These are phyloP conservation scores for Hypanus sabinus DNA, from an alignment of 2,113 vertebrate species.

Conservation along the genomic window DNA sequence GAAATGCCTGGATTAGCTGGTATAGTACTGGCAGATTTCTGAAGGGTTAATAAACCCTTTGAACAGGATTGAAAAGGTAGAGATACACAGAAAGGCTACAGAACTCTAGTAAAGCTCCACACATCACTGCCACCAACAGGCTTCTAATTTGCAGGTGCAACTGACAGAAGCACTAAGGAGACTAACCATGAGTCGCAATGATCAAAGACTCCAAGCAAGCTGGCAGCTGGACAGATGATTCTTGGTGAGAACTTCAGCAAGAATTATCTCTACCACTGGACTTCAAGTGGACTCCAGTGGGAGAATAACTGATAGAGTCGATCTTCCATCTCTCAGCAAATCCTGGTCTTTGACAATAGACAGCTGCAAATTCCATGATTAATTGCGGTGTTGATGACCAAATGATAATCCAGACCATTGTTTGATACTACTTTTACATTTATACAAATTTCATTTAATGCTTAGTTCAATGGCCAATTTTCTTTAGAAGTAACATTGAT, in stretches of 20 bases:
- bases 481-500: too few species aligned
- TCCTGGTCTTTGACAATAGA: too few species aligned
- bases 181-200: background rate
- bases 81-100: background rate
- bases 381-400: too few species aligned
- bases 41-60: background rate
- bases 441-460: background rate
- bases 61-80: background rate
- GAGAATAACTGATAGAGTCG: too few species aligned
- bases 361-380: too few species aligned
- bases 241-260: too few species aligned
- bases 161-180: background rate
- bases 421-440: background rate
- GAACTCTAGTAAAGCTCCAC: background rate
- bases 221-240: background rate
- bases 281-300: too few species aligned
- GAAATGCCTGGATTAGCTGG: background rate
- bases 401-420: background rate
- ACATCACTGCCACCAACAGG: background rate
- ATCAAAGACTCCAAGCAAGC: background rate
- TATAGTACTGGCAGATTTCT: background rate
- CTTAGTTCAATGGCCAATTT: background rate
- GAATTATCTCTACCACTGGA: too few species aligned
- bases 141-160: background rate
- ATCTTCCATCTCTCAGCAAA: too few species aligned